Percentiles rank a stretch among this genome's conserved stretches.
phyloP scores from a whole-genome alignment of 2,797 vertebrate genomes.

The Hydrolagus colliei region DNA sequence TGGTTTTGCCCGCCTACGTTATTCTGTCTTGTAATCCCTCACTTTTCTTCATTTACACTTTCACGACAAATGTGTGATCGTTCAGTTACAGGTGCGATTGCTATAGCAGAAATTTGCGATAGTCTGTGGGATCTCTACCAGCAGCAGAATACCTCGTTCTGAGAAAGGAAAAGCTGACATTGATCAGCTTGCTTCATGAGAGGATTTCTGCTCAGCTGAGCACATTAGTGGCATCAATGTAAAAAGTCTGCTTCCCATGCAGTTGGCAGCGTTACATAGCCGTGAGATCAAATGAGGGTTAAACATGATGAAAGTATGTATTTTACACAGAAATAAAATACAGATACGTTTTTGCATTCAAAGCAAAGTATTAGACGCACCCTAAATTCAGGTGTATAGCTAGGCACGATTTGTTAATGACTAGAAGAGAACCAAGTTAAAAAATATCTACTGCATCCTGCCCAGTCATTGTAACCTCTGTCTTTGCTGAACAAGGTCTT shows the following conservation, averaged over 20 bases:
- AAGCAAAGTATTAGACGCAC: not conserved
- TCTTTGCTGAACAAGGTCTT: too few relatives aligned
- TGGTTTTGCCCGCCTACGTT: not conserved
- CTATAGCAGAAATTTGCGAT: not conserved
- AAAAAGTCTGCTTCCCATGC: not conserved
- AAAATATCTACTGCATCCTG: too few relatives aligned
- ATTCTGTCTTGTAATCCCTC: not conserved
- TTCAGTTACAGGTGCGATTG: not conserved
- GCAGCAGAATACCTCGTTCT: not conserved
- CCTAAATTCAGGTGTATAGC: not conserved
- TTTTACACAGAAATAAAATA: not conserved
- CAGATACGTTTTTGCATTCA: not conserved
- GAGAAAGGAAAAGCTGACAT: not conserved
- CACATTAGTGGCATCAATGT: not conserved
- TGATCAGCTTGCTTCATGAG: not conserved
- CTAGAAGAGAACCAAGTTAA: not conserved
- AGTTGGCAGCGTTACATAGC: not conserved
- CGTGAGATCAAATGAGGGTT: not conserved
- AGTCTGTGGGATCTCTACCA: not conserved
- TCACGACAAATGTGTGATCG: not conserved
- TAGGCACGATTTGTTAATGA: not conserved
- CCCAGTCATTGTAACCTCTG: too few relatives aligned
- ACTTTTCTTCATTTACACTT: not conserved
- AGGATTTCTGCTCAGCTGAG: not conserved
- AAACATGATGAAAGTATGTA: not conserved